phyloP scores from a whole-genome alignment of 1,140 invertebrate species.

The Thalassaphorura encarpata region DNA sequence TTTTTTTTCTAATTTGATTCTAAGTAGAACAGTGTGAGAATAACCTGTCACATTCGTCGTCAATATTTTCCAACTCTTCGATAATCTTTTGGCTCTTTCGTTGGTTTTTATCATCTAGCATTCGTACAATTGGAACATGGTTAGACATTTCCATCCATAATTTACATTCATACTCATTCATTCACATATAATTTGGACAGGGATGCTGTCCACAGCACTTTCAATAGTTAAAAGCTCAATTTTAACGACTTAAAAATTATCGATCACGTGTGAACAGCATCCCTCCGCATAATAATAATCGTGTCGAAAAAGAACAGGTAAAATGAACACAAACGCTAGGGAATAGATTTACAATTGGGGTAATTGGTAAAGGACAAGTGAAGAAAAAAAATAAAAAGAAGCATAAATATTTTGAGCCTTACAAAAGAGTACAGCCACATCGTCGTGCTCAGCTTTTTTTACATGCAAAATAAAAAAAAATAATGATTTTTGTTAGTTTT shows the following conservation, averaged over 20 bases:
- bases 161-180: background rate
- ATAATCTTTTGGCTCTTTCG: slow-evolving; percentile 81
- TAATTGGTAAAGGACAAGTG: background rate
- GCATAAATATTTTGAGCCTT: slow-evolving; percentile 11
- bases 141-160: background rate
- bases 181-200: background rate
- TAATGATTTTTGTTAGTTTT: background rate
- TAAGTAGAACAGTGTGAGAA: slow-evolving; percentile 42
- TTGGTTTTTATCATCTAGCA: slow-evolving; percentile 76
- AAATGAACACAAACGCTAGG: slow-evolving; percentile 2
- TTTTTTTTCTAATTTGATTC: slow-evolving; percentile 88
- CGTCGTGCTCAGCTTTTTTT: slow-evolving; percentile 37
- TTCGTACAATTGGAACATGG: background rate
- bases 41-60: slow-evolving; percentile 81
- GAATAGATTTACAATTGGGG: background rate
- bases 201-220: too few relatives aligned
- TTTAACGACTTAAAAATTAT: too few relatives aligned
- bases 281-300: slow-evolving; percentile 4
- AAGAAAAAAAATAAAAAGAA: background rate
- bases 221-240: too few relatives aligned
- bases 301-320: background rate
- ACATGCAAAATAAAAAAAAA: slow-evolving; percentile 1
- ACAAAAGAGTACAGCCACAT: slow-evolving; percentile 45
- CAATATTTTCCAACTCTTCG: slow-evolving; percentile 80
- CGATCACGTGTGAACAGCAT: background rate